Base-by-base conservation (phyloP, 2,113 vertebrate species). In the Probosciger aterrimus region DNA sequence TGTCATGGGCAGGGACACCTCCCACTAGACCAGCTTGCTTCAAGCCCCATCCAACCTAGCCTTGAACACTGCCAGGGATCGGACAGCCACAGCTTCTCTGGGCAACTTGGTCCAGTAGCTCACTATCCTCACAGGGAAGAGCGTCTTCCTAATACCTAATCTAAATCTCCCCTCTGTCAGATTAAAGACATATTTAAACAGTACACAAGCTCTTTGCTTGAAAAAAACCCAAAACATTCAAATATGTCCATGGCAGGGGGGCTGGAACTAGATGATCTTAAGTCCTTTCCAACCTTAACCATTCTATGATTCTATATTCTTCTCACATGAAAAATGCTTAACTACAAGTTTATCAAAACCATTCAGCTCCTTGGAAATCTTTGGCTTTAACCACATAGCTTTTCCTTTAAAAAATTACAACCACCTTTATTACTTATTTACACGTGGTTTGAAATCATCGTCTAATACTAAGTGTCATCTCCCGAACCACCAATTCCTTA, bases 211-310 rank as follows among this genome's bases (percentile, higher is more conserved):
- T 86, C 33, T 93, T 92, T 68, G 43, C 83, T 84, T 91, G 77
- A 79, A 68, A 78, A 93, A 82, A 55, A 52, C 95, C 57, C 76
- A 94, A 86, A 94, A 81, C 43, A 78, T 70, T 90, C 43, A 70
- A 68, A 86, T 83, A 59, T 15, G 14, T 59, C 33, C 33, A 59
- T 23, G 13, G 22, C 20, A 59, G 22, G 20, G 33, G 33, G 33
- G 22, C 4, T 59, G 22, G 57, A 59, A 59, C 33, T 59, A 59
- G 57, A 59, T n/a, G 33, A 59, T 35, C 33, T 23, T 59, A n/a
- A 59, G 57, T 35, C n/a, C 57, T 59, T 59, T 35, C 14, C 57
- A 59, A 35, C 33, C 22, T n/a, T 35, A 59, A 35, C 33, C 57
- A 16, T 23, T 59, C 22, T 59, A 35, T 15, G n/a, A 59, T 24